A percentile compares a stretch with the other conserved stretches of the same genome.
phyloP scores from a whole-genome alignment of 2,888 invertebrate species.

The Rotaria magnacalcarata region DNA sequence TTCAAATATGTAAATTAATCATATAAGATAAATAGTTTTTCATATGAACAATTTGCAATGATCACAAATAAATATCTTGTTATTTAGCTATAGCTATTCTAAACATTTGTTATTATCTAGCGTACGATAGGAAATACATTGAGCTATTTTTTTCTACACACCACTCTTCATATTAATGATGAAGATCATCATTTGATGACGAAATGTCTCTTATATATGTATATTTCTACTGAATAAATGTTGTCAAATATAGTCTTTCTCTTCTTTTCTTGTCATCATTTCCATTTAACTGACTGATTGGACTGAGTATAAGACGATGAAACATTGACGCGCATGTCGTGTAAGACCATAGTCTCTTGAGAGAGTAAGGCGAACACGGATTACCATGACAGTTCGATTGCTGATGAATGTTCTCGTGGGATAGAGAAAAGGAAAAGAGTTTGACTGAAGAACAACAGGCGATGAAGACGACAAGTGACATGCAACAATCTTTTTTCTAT shows the following conservation, averaged over 20 bases:
- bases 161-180: background rate
- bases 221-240: background rate
- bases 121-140: background rate
- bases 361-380: background rate
- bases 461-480: constrained; percentile 15
- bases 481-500: constrained; percentile 26
- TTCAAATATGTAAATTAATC: background rate
- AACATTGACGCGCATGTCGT: constrained; percentile 2
- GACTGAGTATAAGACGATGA: background rate
- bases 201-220: background rate
- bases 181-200: constrained; percentile 6
- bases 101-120: constrained; percentile 4
- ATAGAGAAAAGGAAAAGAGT: constrained; percentile 34
- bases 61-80: background rate
- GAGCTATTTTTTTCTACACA: background rate
- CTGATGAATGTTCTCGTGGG: constrained; percentile 35
- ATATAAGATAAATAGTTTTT: background rate
- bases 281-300: background rate
- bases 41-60: background rate
- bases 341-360: constrained; percentile 5
- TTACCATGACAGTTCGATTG: constrained; percentile 36
- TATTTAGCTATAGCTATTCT: background rate
- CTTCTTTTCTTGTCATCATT: background rate
- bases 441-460: background rate
- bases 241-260: background rate